These are phyloP conservation scores for Neosalanx taihuensis DNA, from an alignment of 2,797 vertebrate species.

Conservation along the genomic window DNA sequence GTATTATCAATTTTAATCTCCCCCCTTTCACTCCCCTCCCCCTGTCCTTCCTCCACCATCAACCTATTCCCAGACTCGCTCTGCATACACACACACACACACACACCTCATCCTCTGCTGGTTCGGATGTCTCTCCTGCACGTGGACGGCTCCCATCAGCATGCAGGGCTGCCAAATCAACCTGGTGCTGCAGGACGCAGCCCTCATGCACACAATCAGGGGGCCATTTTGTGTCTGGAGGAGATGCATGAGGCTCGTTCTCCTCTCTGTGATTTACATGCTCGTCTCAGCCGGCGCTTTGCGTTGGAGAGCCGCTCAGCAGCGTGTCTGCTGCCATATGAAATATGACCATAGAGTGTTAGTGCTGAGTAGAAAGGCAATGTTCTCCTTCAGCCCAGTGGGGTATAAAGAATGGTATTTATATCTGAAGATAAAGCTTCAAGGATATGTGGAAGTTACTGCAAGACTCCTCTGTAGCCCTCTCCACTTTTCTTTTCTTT, in stretches of 20 bases:
- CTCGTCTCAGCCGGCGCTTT: neutral
- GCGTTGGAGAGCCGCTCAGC: constrained; percentile 6
- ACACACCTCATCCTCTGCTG: neutral
- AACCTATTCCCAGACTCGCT: neutral
- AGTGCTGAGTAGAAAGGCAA: neutral
- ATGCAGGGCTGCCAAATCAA: constrained; percentile 19
- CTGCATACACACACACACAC: no score
- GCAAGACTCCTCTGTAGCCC: neutral
- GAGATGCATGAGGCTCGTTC: constrained; percentile 6
- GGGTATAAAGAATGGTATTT: neutral
- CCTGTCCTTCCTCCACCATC: neutral
- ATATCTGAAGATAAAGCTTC: neutral
- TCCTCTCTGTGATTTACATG: constrained; percentile 14
- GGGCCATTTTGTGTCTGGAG: constrained; percentile 5
- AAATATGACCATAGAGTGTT: constrained; percentile 10
- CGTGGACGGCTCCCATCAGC: constrained; percentile 1
- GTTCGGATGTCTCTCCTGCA: neutral
- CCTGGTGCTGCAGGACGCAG: constrained; percentile 1
- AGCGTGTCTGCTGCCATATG: neutral
- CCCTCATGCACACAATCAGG: constrained; percentile 3
- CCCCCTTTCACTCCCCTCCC: neutral
- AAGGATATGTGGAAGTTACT: constrained; percentile 1
- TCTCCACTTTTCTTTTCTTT: neutral
- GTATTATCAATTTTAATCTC: constrained; percentile 43
- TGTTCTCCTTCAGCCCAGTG: constrained; percentile 12